Base-by-base conservation (phyloP, 2,888 invertebrate genomes). In the Cataglyphis albicans region DNA sequence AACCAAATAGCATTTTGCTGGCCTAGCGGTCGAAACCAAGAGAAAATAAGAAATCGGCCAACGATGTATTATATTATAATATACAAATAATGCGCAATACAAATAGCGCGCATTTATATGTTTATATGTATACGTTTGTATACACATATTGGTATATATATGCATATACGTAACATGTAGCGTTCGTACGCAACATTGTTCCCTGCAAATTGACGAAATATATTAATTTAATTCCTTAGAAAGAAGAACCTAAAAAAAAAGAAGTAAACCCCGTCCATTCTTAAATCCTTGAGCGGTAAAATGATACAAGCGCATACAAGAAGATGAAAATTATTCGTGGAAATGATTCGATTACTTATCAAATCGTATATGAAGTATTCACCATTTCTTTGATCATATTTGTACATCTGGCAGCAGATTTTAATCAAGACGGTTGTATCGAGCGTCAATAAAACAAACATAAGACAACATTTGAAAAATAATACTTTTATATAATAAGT, bases 11-110 rank as follows among this genome's bases (percentile, higher is more conserved):
- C 75, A 61, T 75, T 52, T 84, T 84, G 64, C 57, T 82, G 89
- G 89, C 85, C 84, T 90, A 90, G 81, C 73, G 82, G 86, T 76
- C 84, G 80, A 35, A 86, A 75, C 59, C 0, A 52, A 35, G 32
- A 38, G 15, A 35, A n/a, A 75, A 32, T 32, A 52, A 35, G 9
- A n/a, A 12, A 84, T 65, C 32, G 12, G 4, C 44, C 61, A 68
- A 76, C 63, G 52, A 80, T 81, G 64, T 82, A 64, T 68, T 87
- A 84, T 80, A 86, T 67, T 64, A 41, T 61, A n/a, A 32, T 63
- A 82, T 76, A 32, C 9, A 55, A 57, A 52, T 35, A 55, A 52
- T 41, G 67, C 68, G 55, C 59, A 81, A 82, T 76, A 32, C 9
- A 55, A 57, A 52, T 35, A 55, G 41, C 52, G 67, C 68, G 55